Percentiles rank a stretch among this genome's conserved stretches.
These are phyloP conservation scores for Cephus cinctus DNA, from an alignment of 1,140 invertebrate species.

Conservation along the genomic window DNA sequence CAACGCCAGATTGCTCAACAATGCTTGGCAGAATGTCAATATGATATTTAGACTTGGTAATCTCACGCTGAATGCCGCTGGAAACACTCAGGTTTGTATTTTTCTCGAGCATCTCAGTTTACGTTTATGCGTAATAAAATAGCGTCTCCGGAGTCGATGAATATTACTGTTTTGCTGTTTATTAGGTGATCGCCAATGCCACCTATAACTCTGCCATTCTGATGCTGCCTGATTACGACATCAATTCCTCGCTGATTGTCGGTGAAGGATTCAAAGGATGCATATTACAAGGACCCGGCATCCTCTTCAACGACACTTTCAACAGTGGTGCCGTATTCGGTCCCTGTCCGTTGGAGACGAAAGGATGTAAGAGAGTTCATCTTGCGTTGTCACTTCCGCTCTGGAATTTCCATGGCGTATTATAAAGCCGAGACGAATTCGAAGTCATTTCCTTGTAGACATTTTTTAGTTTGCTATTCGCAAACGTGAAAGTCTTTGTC, in stretches of 20 bases:
- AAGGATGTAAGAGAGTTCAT: constrained; percentile 74
- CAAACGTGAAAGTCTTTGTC: too few species aligned
- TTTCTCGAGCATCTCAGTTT: too few species aligned
- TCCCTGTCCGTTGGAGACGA: constrained; percentile 68
- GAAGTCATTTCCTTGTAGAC: too few species aligned
- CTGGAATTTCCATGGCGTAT: too few species aligned
- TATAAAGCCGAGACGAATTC: too few species aligned
- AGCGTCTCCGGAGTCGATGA: neutral
- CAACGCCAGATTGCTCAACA: constrained; percentile 70
- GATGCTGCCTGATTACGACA: constrained; percentile 63
- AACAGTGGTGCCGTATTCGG: constrained; percentile 72
- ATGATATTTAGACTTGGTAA: constrained; percentile 66
- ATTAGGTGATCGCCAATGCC: constrained; percentile 73
- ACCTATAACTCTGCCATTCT: constrained; percentile 75
- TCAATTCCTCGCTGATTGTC: constrained; percentile 66
- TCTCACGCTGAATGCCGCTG: constrained; percentile 62
- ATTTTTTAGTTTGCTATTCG: too few species aligned
- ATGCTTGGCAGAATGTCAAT: constrained; percentile 78
- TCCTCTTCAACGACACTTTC: constrained; percentile 70
- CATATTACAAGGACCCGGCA: constrained; percentile 77
- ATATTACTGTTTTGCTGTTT: constrained; percentile 13
- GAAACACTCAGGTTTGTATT: constrained; percentile 58
- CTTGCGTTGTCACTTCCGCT: too few species aligned
- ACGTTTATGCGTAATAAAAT: neutral
- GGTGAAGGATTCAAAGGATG: constrained; percentile 81